phyloP scores from a whole-genome alignment of 2,113 vertebrate species.

The Rhabdomys dilectus region DNA sequence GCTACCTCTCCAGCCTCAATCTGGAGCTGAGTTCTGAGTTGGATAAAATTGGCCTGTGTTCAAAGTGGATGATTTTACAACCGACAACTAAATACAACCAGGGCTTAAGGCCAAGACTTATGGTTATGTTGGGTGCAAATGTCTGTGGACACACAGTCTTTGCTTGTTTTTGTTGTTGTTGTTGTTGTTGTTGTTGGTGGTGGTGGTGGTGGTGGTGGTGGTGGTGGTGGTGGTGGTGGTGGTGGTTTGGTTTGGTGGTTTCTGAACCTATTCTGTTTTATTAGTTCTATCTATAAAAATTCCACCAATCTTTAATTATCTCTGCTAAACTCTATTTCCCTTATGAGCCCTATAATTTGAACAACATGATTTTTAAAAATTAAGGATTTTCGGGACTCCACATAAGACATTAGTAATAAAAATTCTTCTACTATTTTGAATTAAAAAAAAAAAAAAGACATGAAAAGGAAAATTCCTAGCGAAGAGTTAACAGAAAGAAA shows the following conservation, averaged over 20 bases:
- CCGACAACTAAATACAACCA: not conserved
- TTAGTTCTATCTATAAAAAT: conserved; percentile 6
- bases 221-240: too few species aligned
- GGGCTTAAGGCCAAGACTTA: not conserved
- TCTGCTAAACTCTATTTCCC: not conserved
- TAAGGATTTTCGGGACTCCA: conserved; percentile 16
- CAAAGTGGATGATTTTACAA: not conserved
- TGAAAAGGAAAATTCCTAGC: not conserved
- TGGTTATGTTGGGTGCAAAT: not conserved
- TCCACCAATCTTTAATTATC: conserved; percentile 7
- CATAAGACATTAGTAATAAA: not conserved
- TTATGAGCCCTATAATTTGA: not conserved
- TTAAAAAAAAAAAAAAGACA: too few species aligned
- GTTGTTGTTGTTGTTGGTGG: too few species aligned
- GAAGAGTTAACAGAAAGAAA: not conserved
- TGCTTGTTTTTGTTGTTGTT: not conserved
- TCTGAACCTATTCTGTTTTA: not conserved
- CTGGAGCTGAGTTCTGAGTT: not conserved
- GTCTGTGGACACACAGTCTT: not conserved
- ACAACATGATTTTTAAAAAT: conserved; percentile 20
- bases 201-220: too few species aligned
- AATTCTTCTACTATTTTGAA: not conserved
- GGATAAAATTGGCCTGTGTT: not conserved
- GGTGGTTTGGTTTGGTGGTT: not conserved
- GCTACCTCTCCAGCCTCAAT: not conserved